Percentiles rank a stretch among this genome's conserved stretches.
Evolutionary conservation across 2,113 vertebrate genomes (phyloP).

Genomic region (Lontra canadensis): DNA sequence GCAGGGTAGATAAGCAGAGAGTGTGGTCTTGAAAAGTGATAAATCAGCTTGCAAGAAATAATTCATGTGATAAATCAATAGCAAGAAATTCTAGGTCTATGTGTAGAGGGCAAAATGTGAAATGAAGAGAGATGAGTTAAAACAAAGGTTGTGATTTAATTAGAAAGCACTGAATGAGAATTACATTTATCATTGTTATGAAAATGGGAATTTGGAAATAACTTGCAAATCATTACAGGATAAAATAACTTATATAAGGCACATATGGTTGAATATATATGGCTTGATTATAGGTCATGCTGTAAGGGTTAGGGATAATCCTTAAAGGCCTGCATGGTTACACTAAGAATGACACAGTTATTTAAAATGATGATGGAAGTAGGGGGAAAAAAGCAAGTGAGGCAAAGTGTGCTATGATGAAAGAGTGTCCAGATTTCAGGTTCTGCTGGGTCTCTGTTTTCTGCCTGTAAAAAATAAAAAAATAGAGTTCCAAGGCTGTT

Average conservation of each 20-base stretch:
- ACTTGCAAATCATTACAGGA: neutral
- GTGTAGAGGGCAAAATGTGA: neutral
- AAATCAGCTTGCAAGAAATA: neutral
- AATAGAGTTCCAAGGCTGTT: neutral
- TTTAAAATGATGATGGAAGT: neutral
- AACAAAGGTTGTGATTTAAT: neutral
- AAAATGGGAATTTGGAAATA: neutral
- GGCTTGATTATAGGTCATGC: neutral
- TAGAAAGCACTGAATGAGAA: neutral
- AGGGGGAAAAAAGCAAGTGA: neutral
- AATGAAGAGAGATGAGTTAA: neutral
- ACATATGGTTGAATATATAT: neutral
- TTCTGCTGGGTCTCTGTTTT: neutral
- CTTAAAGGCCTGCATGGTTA: neutral
- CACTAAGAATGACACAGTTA: neutral
- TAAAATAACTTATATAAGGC: neutral
- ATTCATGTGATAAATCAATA: neutral
- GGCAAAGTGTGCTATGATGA: neutral
- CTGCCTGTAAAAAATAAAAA: neutral
- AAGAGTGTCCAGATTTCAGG: neutral
- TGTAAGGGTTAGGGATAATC: neutral
- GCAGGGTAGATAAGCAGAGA: neutral
- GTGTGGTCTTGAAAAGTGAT: neutral
- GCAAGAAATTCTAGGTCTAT: neutral
- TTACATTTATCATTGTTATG: neutral